A percentile compares a stretch with the other conserved stretches of the same genome.
Conservation (phyloP, 2,888 invertebrate species). For the Strigamia transsilvanica region DNA sequence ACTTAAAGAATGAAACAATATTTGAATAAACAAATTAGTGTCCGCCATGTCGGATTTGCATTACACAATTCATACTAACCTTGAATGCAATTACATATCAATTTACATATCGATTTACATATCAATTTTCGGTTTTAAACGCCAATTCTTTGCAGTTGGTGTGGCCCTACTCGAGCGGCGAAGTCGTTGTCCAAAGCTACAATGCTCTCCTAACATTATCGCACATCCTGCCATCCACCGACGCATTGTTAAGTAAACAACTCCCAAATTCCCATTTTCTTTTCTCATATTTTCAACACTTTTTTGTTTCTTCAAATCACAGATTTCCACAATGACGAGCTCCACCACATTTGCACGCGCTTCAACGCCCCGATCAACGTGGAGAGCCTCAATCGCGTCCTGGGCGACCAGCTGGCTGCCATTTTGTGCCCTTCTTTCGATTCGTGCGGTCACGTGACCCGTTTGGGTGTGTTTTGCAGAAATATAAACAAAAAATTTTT, state of each 20-base stretch:
- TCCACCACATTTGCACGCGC: neutral
- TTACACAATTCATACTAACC: too few species aligned
- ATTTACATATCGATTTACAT: too few species aligned
- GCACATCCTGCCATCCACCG: neutral
- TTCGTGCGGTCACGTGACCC: neutral
- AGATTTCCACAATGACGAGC: slow-evolving; percentile 13
- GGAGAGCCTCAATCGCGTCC: neutral
- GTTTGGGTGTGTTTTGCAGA: neutral
- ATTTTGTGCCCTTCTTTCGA: neutral
- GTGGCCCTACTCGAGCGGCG: slow-evolving; percentile 50
- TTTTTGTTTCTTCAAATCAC: neutral
- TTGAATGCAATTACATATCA: too few species aligned
- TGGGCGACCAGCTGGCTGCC: neutral
- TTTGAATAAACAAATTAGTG: too few species aligned
- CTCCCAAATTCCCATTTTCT: neutral
- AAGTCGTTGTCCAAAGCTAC: slow-evolving; percentile 51
- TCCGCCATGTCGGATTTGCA: too few species aligned
- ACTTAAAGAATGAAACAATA: too few species aligned
- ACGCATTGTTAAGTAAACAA: slow-evolving; percentile 31
- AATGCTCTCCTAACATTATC: slow-evolving; percentile 48
- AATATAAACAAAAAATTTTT: neutral
- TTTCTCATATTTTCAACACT: neutral
- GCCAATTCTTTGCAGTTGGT: neutral
- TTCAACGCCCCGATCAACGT: neutral
- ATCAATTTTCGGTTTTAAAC: too few species aligned